Evolutionary conservation across 2,888 invertebrate species (phyloP), one percentile per base, ranked within the genome.

Genomic region (Cerceris rybyensis): DNA sequence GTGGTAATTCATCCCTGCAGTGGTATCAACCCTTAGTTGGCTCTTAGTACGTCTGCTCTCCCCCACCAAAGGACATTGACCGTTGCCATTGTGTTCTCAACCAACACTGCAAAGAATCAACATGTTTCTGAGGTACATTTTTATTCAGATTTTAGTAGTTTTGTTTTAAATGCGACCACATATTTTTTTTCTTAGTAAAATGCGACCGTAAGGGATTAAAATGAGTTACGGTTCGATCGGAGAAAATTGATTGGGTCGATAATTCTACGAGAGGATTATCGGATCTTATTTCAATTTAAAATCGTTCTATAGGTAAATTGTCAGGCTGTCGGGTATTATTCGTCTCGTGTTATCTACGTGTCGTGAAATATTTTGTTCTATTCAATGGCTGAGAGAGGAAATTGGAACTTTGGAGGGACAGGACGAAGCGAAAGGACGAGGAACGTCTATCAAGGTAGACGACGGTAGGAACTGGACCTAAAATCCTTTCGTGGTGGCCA

Each of bases 201-300:
- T n/a, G n/a, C n/a, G n/a, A n/a, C n/a, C n/a, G n/a, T n/a, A n/a
- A n/a, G n/a, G n/a, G n/a, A 71, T 73, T 81, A 84, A 87, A 88
- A 87, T 84, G 82, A 74, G 81, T 85, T 83, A 83, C 75, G 65
- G 58, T 76, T 50, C 68, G 14, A 66, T 75, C 66, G 71, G 76
- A 74, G 61, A 54, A 50, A 76, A 54, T 57, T 49, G 66, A 66
- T 65, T n/a, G 46, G 61, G 74, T n/a, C 16, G 55, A 49, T 67
- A n/a, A 28, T 52, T 59, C 16, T 50, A n/a, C 50, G n/a, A 11
- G 50, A n/a, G n/a, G 7, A 11, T n/a, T 50, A 50, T 50, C n/a
- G 28, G 28, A 28, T 50, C 11, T 46, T 46, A 11, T 11, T 46
- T 46, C 11, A 46, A 46, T 11, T 46, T 46, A 46, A 46, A 11